A percentile compares a stretch with the other conserved stretches of the same genome.
Evolutionary conservation across 2,888 invertebrate genomes (phyloP).

Genomic region (Hyalella azteca): DNA sequence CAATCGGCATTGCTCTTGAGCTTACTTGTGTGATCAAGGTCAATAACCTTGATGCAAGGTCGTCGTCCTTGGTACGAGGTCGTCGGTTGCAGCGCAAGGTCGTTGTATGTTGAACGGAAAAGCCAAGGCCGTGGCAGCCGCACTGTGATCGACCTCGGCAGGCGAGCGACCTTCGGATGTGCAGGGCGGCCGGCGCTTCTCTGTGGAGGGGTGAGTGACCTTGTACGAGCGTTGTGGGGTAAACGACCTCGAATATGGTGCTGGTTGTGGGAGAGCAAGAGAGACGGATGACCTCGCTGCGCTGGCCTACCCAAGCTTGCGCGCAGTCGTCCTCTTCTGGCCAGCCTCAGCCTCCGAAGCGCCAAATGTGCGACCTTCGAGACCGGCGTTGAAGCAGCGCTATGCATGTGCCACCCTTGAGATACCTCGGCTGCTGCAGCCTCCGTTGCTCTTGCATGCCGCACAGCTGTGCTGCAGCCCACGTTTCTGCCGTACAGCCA

Average conservation of each 20-base stretch:
- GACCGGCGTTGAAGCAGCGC: neutral
- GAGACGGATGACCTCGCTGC: neutral
- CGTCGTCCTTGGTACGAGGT: conserved; percentile 31
- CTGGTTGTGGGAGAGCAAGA: neutral
- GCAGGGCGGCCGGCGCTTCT: neutral
- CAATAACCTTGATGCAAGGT: conserved; percentile 37
- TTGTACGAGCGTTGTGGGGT: conserved; percentile 19
- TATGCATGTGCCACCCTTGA: neutral
- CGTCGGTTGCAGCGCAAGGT: conserved; percentile 16
- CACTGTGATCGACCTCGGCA: conserved; percentile 21
- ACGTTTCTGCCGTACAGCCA: too few relatives aligned
- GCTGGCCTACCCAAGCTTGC: conserved; percentile 24
- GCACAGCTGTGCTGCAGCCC: too few relatives aligned
- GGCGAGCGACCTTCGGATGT: conserved; percentile 3
- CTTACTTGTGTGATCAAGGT: conserved; percentile 3
- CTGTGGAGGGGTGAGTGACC: conserved; percentile 35
- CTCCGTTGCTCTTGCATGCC: neutral
- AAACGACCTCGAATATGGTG: conserved; percentile 15
- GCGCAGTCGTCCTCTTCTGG: neutral
- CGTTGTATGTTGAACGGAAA: neutral
- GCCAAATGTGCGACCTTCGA: conserved; percentile 17
- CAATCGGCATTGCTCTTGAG: neutral
- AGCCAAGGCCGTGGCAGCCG: neutral
- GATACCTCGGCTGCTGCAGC: neutral
- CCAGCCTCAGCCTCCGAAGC: neutral